A percentile compares a stretch with the other conserved stretches of the same genome.
These are phyloP conservation scores for Antennarius maculatus DNA, from an alignment of 2,797 vertebrate genomes.

Conservation along the genomic window DNA sequence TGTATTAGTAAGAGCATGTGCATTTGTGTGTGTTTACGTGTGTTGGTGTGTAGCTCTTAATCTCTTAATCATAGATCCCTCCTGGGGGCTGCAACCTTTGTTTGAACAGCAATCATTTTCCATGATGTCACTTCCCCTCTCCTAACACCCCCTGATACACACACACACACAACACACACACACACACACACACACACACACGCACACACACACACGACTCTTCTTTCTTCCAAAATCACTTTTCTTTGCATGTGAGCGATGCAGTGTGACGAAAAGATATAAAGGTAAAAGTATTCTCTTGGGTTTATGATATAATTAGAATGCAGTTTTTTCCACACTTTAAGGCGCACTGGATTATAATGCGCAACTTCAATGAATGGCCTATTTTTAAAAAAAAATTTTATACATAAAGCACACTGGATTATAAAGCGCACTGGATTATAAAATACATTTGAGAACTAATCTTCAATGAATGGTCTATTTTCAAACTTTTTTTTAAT, in stretches of 20 bases:
- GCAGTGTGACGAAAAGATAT: no score
- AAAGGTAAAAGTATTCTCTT: neutral
- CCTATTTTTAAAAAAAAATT: no score
- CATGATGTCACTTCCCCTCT: constrained; percentile 72
- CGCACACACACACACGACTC: neutral
- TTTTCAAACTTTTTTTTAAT: no score
- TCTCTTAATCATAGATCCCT: constrained; percentile 75
- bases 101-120: constrained; percentile 69
- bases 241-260: neutral
- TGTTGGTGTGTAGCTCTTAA: constrained; percentile 57
- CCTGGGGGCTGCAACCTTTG: constrained; percentile 63
- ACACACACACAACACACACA: constrained; percentile 23
- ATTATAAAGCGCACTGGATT: no score
- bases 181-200: constrained; percentile 23
- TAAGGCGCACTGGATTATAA: no score
- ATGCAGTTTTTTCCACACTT: no score
- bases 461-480: no score
- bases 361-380: no score
- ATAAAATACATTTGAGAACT: no score
- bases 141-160: constrained; percentile 2
- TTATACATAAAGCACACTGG: no score
- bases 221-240: neutral
- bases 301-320: no score
- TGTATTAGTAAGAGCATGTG: constrained; percentile 35
- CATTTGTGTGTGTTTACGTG: constrained; percentile 7